Evolutionary conservation across 1,140 invertebrate species (phyloP).

Genomic region (Wiebesia pumilae): DNA sequence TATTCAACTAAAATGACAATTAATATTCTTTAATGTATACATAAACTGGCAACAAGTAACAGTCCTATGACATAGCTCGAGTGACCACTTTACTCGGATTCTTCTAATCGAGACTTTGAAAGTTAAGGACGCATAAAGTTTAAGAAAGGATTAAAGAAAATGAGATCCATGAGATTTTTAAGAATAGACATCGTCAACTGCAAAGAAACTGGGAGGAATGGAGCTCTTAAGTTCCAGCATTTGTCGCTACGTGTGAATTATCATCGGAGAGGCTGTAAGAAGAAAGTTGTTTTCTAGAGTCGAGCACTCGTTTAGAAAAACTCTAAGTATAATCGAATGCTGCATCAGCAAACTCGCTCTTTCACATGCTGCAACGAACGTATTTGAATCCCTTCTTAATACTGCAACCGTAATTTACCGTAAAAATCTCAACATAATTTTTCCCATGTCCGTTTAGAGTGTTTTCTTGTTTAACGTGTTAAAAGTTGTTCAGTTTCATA

Average conservation of each 20-base stretch:
- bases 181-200: background rate
- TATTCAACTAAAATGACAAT: slow-evolving; percentile 59
- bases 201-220: background rate
- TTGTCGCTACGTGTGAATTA: background rate
- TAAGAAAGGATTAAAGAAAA: slow-evolving; percentile 27
- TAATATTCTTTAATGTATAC: slow-evolving; percentile 60
- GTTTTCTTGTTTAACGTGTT: background rate
- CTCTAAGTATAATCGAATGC: background rate
- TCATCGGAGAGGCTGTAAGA: slow-evolving; percentile 22
- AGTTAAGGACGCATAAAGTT: slow-evolving; percentile 21
- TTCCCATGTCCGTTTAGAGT: background rate
- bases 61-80: slow-evolving; percentile 61
- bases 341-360: background rate
- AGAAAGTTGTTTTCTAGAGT: background rate
- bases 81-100: slow-evolving; percentile 36
- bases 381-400: background rate
- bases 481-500: background rate
- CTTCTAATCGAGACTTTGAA: slow-evolving; percentile 23
- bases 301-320: background rate
- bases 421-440: background rate
- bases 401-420: background rate
- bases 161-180: slow-evolving; percentile 48
- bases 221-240: background rate
- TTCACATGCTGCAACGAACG: background rate
- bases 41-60: slow-evolving; percentile 76